Evolutionary conservation across 2,113 vertebrate genomes (phyloP).

Genomic region (Pimephales promelas): DNA sequence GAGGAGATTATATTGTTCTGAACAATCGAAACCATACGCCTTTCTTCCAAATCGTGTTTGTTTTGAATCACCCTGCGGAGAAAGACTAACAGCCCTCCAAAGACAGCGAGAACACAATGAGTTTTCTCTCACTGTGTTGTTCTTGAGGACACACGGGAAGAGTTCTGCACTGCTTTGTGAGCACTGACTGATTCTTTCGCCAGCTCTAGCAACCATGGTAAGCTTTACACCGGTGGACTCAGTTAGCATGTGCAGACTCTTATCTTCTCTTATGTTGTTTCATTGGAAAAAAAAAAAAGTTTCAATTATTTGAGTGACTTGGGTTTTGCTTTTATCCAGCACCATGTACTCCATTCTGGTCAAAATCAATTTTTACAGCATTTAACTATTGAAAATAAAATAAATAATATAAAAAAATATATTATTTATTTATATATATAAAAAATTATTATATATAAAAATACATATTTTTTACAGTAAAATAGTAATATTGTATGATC

Average conservation of each 20-base stretch:
- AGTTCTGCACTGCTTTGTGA: not conserved
- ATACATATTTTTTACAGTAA: too few species aligned
- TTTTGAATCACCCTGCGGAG: not conserved
- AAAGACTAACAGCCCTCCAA: not conserved
- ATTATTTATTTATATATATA: too few species aligned
- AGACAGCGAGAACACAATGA: not conserved
- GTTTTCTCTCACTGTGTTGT: not conserved
- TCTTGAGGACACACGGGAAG: not conserved
- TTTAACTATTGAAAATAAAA: too few species aligned
- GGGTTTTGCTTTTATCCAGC: not conserved
- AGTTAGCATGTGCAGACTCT: not conserved
- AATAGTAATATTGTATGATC: too few species aligned
- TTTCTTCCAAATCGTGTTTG: constrained; percentile 8
- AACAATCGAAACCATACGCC: not conserved
- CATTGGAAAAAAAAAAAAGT: not conserved
- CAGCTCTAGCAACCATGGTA: not conserved
- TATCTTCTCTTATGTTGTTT: not conserved
- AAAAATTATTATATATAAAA: too few species aligned
- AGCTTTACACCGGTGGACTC: not conserved
- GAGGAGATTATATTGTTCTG: constrained; percentile 23
- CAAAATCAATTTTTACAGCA: too few species aligned
- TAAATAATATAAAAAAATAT: too few species aligned
- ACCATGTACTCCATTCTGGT: too few species aligned
- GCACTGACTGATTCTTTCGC: not conserved
- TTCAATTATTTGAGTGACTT: not conserved